These are phyloP conservation scores for Drosophila multiciliata DNA, from an alignment of 2,888 invertebrate species.

Conservation along the genomic window DNA sequence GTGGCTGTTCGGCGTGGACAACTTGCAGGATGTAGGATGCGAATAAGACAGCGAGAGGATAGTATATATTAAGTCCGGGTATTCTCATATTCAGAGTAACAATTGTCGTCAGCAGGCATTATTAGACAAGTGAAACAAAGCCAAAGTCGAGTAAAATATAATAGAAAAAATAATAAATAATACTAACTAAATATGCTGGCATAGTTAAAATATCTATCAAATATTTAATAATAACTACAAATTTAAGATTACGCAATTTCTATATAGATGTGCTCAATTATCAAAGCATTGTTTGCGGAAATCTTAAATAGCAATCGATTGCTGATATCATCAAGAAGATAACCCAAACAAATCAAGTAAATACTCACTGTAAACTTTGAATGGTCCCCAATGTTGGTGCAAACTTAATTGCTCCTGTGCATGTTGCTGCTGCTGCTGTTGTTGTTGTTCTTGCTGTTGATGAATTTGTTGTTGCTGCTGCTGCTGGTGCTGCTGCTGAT, in stretches of 20 bases:
- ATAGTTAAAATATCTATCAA: not conserved
- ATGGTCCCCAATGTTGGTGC: constrained; percentile 84
- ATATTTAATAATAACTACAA: not conserved
- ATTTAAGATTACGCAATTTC: not conserved
- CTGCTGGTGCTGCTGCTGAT: constrained; percentile 65
- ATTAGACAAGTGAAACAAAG: constrained; percentile 32
- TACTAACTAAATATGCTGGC: not conserved
- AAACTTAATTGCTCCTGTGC: constrained; percentile 80
- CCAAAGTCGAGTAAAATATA: not conserved
- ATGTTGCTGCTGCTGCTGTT: constrained; percentile 69
- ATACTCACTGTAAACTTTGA: constrained; percentile 85
- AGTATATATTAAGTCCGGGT: constrained; percentile 16
- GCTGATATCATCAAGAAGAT: not conserved
- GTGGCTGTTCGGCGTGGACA: not conserved
- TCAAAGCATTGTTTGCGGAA: constrained; percentile 10
- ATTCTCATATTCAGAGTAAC: constrained; percentile 42
- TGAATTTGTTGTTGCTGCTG: constrained; percentile 55
- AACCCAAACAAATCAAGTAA: constrained; percentile 42
- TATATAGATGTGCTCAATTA: too few species aligned
- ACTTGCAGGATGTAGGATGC: constrained; percentile 15
- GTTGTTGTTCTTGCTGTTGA: constrained; percentile 70
- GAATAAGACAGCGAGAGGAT: constrained; percentile 23
- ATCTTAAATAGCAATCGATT: constrained; percentile 15
- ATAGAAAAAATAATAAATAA: not conserved
- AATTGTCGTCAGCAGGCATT: constrained; percentile 14